Evolutionary conservation across 2,888 invertebrate genomes (phyloP), one percentile per base, ranked within the genome.

Genomic region (Oscheius myriophilus): DNA sequence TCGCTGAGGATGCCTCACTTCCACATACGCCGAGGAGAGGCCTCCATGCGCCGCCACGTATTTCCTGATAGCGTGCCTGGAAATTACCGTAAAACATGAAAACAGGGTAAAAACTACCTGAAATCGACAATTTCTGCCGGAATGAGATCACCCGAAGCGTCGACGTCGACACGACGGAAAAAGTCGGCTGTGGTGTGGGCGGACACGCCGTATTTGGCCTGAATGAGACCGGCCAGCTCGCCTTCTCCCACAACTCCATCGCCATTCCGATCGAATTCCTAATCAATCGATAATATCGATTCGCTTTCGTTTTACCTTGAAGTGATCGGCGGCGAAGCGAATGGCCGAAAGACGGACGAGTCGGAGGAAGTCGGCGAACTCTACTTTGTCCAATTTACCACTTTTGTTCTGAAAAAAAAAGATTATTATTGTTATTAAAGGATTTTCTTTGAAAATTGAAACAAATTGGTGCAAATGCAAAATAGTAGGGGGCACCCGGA

Each of bases 121-220:
- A 83, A 84, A 51, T 85, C 85, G 11, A 85, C 85, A 43, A 85
- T 85, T 68, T 85, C 85, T 0, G 83, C 85, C 1, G 85, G 77
- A 67, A 69, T 82, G 54, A 85, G 69, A 53, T 85, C 83, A 21
- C 71, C 76, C 21, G 77, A 77, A 16, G 70, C 39, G 61, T 85
- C 85, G 9, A 84, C 79, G 67, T 85, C 85, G 45, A 81, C 84
- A 65, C 81, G 78, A 18, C 79, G 75, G 68, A 82, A 85, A 67
- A 83, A 75, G 18, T 72, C 72, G 23, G 73, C 70, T n/a, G 82
- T 80, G 53, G 76, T 71, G n/a, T 70, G 69, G 23, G 72, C 63
- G 23, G 80, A 80, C 39, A 85, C 76, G 12, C 78, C 77, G 65
- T 85, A 85, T 58, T 86, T 84, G 42, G 81, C 80, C 33, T 82